Conservation (phyloP, 2,797 vertebrate genomes). For the Phaenicophaeus curvirostris region DNA sequence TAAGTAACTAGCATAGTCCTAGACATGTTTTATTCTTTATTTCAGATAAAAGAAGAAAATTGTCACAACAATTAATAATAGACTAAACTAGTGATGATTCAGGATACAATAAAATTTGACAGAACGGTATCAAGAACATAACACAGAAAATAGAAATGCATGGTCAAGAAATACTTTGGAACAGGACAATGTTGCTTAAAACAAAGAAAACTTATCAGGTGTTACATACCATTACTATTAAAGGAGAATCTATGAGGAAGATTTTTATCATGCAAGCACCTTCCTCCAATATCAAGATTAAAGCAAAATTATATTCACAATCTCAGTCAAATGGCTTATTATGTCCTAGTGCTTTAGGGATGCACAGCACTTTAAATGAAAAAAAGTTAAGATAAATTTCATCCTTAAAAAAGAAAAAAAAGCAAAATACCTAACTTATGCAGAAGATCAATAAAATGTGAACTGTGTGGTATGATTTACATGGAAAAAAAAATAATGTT, state of each 20-base stretch:
- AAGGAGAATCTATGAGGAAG: not conserved
- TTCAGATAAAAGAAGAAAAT: not conserved
- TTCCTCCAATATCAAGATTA: not conserved
- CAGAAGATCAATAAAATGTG: not conserved
- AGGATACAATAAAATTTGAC: not conserved
- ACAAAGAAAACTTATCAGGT: not conserved
- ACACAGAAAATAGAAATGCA: not conserved
- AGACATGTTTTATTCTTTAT: not conserved
- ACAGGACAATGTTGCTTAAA: not conserved
- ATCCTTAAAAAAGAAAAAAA: not conserved
- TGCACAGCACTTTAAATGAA: not conserved
- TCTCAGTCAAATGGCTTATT: not conserved
- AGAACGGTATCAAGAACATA: not conserved
- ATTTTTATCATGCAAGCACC: not conserved
- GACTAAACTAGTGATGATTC: not conserved
- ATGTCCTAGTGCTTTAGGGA: not conserved
- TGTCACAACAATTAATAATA: not conserved
- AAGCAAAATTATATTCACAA: not conserved
- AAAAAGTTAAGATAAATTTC: not conserved
- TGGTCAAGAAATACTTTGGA: not conserved
- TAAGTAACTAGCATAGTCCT: not conserved
- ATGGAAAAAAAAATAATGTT: not conserved
- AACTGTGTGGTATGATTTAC: not conserved
- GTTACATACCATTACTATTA: not conserved
- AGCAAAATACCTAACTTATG: not conserved